Conservation (phyloP, 2,888 invertebrate species). For the Torymus tubicola region DNA sequence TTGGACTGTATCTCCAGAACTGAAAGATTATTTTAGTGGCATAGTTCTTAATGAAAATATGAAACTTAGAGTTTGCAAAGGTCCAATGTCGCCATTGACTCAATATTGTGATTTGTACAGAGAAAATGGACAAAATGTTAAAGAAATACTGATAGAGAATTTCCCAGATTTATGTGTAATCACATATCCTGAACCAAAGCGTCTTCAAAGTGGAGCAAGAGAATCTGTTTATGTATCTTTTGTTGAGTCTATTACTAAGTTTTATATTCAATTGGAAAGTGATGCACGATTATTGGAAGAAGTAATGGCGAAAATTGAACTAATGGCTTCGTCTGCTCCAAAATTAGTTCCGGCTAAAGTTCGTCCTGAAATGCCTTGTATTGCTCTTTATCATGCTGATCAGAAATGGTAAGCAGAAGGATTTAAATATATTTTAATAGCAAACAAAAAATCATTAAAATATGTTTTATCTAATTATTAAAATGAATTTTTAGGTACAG, state of each 20-base stretch:
- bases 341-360: slow-evolving; percentile 75
- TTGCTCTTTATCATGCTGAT: slow-evolving; percentile 88
- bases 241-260: slow-evolving; percentile 84
- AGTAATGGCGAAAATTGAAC: slow-evolving; percentile 83
- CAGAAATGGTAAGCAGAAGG: slow-evolving; percentile 82
- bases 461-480: neutral
- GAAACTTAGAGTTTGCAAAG: slow-evolving; percentile 82
- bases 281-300: slow-evolving; percentile 80
- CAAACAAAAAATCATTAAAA: slow-evolving; percentile 2
- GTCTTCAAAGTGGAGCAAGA: slow-evolving; percentile 60
- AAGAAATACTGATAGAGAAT: slow-evolving; percentile 78
- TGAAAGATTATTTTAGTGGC: slow-evolving; percentile 85
- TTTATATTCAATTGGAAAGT: slow-evolving; percentile 84
- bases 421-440: neutral
- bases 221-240: slow-evolving; percentile 79
- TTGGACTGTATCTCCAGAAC: slow-evolving; percentile 78
- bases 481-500: slow-evolving; percentile 80
- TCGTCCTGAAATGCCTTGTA: slow-evolving; percentile 82
- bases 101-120: slow-evolving; percentile 86
- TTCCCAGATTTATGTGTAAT: slow-evolving; percentile 63
- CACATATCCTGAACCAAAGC: slow-evolving; percentile 61
- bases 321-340: slow-evolving; percentile 79
- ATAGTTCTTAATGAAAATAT: slow-evolving; percentile 82
- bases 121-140: slow-evolving; percentile 78
- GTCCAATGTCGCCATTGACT: slow-evolving; percentile 84